Base-by-base conservation (phyloP, 2,113 vertebrate species). In the Labrus mixtus region DNA sequence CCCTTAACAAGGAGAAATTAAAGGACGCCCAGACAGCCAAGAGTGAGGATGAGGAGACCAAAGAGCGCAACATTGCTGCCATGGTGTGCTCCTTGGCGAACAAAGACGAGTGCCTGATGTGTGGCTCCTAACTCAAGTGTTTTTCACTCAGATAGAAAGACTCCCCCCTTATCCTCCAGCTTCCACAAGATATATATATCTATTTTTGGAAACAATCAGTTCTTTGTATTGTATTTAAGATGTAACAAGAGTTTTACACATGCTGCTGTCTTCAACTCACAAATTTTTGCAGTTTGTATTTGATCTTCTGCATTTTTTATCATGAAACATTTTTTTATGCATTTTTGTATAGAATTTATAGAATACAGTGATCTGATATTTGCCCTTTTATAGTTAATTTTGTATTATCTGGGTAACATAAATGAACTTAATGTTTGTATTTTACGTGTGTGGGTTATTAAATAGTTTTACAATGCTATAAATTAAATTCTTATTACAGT, bases 71-170 rank as follows among this genome's bases (percentile, higher is more conserved):
- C 83, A 96, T 91, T 15, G 97, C 97, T 7, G 97, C 97, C 69
- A 97, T 98, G 97, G 96, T 98, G 64, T 98, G 97, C 76, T 98
- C 97, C 19, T 87, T 99, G 91, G 96, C 98, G 68, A 99, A 99
- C 85, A 90, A 93, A 64, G 97, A 98, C 0, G 97, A 99, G 12
- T 99, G 98, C 23, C 29, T 98, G 45, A 98, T 98, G 97, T 98
- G 97, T 10, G 97, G 97, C 13, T 99, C 98, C 46, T 99, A 94
- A 94, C 2, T 13, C 8, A 48, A 69, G 41, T 23, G 12, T 25
- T 3, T 0, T 10, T 45, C 19, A 1, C 33, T 16, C 48, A 41
- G 11, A 56, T 15, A 60, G 11, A 56, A 19, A 60, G 17, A 50
- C 41, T 54, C 45, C 36, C 12, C 0, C 3, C n/a, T n/a, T n/a